A percentile compares a stretch with the other conserved stretches of the same genome.
phyloP scores from a whole-genome alignment of 1,140 invertebrate genomes.

The Ceratitis capitata region DNA sequence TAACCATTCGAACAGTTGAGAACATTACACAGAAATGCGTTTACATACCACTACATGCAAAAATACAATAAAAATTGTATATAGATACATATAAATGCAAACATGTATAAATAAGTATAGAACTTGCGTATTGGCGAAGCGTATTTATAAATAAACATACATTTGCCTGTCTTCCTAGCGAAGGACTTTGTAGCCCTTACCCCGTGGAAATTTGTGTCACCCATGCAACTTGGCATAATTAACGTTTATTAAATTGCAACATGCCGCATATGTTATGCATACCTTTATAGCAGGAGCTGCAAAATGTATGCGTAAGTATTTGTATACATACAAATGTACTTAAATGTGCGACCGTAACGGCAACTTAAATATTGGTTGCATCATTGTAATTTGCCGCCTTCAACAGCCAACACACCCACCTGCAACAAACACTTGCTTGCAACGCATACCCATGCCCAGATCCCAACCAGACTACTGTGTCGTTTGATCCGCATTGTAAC shows the following conservation, averaged over 20 bases:
- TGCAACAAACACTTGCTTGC: background rate
- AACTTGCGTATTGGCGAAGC: background rate
- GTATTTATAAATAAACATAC: too few species aligned
- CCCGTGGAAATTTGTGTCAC: too few species aligned
- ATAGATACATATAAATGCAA: background rate
- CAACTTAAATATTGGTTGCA: conserved; percentile 10
- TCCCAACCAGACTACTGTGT: background rate
- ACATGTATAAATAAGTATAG: too few species aligned
- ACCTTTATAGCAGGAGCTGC: background rate
- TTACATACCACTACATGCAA: background rate
- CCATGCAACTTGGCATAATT: conserved; percentile 19
- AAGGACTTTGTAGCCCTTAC: too few species aligned
- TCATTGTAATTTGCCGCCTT: background rate
- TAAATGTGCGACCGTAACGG: background rate
- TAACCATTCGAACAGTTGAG: background rate
- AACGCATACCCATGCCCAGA: background rate
- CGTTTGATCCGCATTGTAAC: background rate
- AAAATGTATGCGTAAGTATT: too few species aligned
- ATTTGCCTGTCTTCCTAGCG: too few species aligned
- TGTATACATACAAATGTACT: background rate
- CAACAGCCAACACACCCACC: conserved; percentile 25
- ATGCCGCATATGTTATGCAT: conserved; percentile 33
- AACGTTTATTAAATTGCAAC: conserved; percentile 34
- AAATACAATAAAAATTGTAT: background rate
- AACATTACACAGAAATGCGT: background rate